Evolutionary conservation across 2,888 invertebrate genomes (phyloP).

Genomic region (Desoria tigrina): DNA sequence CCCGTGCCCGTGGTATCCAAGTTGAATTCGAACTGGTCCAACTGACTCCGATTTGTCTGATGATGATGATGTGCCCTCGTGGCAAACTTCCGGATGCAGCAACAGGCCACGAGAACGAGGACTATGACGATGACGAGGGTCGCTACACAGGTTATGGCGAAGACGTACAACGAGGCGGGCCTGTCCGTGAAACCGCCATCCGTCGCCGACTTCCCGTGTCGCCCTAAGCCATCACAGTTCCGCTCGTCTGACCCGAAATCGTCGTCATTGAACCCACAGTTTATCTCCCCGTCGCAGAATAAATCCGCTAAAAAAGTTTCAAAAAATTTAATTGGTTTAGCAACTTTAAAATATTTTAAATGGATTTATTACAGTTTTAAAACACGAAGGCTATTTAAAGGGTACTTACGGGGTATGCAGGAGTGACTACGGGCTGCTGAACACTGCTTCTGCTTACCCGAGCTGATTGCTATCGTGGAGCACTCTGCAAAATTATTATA

Average conservation of each 20-base stretch:
- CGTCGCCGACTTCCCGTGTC: constrained; percentile 18
- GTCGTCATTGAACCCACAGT: constrained; percentile 43
- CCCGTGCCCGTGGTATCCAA: constrained; percentile 23
- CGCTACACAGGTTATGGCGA: constrained; percentile 48
- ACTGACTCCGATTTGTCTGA: constrained; percentile 7
- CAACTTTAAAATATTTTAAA: background rate
- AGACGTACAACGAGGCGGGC: constrained; percentile 47
- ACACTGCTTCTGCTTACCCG: constrained; percentile 35
- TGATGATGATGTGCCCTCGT: constrained; percentile 12
- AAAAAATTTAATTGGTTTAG: background rate
- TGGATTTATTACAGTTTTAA: background rate
- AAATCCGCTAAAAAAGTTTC: constrained; percentile 23
- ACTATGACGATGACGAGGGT: constrained; percentile 50
- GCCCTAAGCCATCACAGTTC: constrained; percentile 19
- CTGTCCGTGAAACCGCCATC: constrained; percentile 22
- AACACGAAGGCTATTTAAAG: background rate
- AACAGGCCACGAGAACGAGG: constrained; percentile 47
- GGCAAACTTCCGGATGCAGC: constrained; percentile 46
- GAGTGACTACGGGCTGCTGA: constrained; percentile 39
- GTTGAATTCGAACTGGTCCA: constrained; percentile 24
- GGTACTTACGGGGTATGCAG: constrained; percentile 33
- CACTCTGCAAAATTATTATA: constrained; percentile 45
- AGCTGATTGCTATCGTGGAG: constrained; percentile 21
- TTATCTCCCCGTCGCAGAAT: constrained; percentile 39
- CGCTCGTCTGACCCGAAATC: constrained; percentile 44